Percentiles rank a stretch among this genome's conserved stretches.
Evolutionary conservation across 2,797 vertebrate species (phyloP).

Genomic region (Oreochromis grahami): DNA sequence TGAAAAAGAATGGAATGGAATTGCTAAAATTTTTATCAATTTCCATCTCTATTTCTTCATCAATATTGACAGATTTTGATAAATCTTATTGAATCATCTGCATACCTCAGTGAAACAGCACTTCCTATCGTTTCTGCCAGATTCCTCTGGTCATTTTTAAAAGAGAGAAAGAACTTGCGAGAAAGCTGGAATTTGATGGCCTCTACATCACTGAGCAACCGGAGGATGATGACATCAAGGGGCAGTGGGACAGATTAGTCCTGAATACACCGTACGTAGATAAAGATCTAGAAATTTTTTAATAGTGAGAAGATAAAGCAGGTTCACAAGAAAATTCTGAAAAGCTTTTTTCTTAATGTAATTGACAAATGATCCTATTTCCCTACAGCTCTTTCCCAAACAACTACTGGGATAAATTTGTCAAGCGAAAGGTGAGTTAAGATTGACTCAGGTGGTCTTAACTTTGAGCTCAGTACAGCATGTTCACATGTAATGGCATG

Average conservation of each 20-base stretch:
- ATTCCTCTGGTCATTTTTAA: conserved; percentile 94
- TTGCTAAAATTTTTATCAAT: neutral
- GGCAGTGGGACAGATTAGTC: conserved; percentile 93
- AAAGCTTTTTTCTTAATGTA: neutral
- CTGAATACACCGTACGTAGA: conserved; percentile 87
- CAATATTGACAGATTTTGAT: neutral
- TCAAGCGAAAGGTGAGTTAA: conserved; percentile 88
- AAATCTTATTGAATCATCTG: neutral
- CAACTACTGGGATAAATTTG: conserved; percentile 98
- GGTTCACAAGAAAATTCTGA: neutral
- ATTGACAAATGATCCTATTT: neutral
- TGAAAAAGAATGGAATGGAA: neutral
- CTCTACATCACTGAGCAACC: conserved; percentile 94
- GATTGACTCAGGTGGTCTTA: neutral
- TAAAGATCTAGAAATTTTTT: neutral
- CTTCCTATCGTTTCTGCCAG: conserved; percentile 49
- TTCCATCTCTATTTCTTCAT: neutral
- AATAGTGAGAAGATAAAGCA: neutral
- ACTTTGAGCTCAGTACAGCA: neutral
- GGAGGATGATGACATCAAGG: conserved; percentile 92
- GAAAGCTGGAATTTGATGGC: conserved; percentile 92
- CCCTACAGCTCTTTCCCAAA: conserved; percentile 88
- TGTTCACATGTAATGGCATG: neutral
- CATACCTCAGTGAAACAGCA: neutral
- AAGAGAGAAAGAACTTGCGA: conserved; percentile 92